A percentile compares a stretch with the other conserved stretches of the same genome.
Evolutionary conservation across 2,888 invertebrate genomes (phyloP).

Genomic region (Myathropa florea): DNA sequence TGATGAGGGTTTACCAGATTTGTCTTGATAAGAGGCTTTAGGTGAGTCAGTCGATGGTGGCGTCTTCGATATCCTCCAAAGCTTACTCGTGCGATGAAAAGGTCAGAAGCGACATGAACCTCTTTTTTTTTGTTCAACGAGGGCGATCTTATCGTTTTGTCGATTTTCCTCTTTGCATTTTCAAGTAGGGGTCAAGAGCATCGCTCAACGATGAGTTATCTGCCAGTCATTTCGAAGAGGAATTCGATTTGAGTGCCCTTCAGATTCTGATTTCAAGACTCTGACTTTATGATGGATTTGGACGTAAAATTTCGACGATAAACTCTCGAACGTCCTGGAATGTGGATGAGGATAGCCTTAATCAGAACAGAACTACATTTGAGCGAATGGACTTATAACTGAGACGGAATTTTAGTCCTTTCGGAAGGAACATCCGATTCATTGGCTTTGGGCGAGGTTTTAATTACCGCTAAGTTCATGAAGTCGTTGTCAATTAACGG

Average conservation of each 20-base stretch:
- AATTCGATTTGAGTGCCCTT: neutral
- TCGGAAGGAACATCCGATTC: too few species aligned
- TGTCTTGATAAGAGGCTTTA: neutral
- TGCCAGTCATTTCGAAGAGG: neutral
- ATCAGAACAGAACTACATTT: too few species aligned
- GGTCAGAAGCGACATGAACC: neutral
- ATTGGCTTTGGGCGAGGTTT: too few species aligned
- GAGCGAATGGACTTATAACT: too few species aligned
- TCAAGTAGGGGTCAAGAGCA: neutral
- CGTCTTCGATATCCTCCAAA: neutral
- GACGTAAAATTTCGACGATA: neutral
- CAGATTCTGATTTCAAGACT: neutral
- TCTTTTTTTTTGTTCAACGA: neutral
- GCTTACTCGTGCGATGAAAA: neutral
- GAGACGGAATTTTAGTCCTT: too few species aligned
- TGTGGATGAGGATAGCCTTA: too few species aligned
- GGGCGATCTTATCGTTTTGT: neutral
- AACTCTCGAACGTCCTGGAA: neutral
- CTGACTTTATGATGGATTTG: neutral
- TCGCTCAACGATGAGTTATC: neutral
- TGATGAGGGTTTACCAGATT: neutral
- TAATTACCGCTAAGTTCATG: too few species aligned
- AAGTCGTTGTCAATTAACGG: too few species aligned
- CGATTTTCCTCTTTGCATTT: neutral
- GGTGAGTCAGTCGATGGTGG: neutral